Base-by-base conservation (phyloP, 2,888 invertebrate species). In the Rhyacophila evoluta region DNA sequence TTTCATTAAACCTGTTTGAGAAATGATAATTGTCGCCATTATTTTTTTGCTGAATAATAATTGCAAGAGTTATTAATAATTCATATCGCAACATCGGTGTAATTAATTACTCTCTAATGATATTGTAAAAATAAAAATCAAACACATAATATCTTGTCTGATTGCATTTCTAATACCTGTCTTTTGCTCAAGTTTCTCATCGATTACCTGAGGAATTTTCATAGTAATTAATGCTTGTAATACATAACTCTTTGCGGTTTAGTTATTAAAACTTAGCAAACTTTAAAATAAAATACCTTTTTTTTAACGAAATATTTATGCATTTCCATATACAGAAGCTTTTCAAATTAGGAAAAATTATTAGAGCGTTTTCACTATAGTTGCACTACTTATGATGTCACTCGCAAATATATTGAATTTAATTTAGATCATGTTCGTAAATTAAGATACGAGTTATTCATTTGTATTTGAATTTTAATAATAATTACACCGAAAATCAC, bases 91-190 rank as follows among this genome's bases (percentile, higher is more conserved):
- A 37, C 37, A 29, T 68, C 19, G 71, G 68, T 33, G 19, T 67
- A 68, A 77, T 68, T 77, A 73, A 77, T 77, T 77, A 38, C 77
- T 73, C 12, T 37, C 25, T 55, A 55, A 55, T 55, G 55, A 55
- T 55, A 12, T 8, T 55, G 55, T 25, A 55, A 55, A 55, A 55
- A 8, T 55, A 55, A 55, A 55, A 19, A 25, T 25, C 11, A 55
- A 19, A 25, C 55, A 8, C 25, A 55, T 1, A 15, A 19, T 8
- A 55, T 55, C 15, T 55, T 25, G 8, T 8, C 25, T 15, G 15
- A 25, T 55, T 25, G 55, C 55, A 55, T 55, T 55, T 55, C 55
- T 25, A 55, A 19, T 25, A 55, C 8, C 10, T 19, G 55, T 55
- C 5, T 55, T 55, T 12, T 55, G 10, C 19, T 55, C 8, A 8